phyloP scores from a whole-genome alignment of 2,797 vertebrate genomes.

The Amniataba percoides region DNA sequence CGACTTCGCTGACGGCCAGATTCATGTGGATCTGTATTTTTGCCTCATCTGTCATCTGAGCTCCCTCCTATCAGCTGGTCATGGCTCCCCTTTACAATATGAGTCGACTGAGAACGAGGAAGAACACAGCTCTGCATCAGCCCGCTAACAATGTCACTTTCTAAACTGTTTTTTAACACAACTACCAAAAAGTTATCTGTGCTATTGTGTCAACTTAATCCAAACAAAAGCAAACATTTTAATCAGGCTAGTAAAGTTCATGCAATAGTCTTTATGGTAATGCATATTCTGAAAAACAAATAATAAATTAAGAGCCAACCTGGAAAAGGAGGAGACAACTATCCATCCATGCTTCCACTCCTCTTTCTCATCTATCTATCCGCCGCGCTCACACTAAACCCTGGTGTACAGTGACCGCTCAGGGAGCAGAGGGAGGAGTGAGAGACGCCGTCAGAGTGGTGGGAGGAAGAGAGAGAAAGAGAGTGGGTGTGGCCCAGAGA shows the following conservation, averaged over 20 bases:
- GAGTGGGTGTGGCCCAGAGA: slow-evolving; percentile 34
- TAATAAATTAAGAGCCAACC: slow-evolving; percentile 66
- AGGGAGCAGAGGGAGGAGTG: background rate
- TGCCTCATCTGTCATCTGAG: background rate
- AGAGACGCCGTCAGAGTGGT: slow-evolving; percentile 18
- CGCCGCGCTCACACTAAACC: slow-evolving; percentile 35
- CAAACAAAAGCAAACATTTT: background rate
- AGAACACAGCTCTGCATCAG: slow-evolving; percentile 67
- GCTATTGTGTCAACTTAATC: background rate
- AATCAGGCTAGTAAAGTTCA: background rate
- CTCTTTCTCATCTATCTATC: slow-evolving; percentile 42
- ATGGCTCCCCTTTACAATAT: background rate
- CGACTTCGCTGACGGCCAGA: background rate
- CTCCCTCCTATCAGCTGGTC: background rate
- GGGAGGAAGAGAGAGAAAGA: slow-evolving; percentile 20
- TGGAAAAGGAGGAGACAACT: slow-evolving; percentile 49
- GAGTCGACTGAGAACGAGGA: slow-evolving; percentile 13
- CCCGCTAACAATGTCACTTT: background rate
- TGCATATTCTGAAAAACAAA: background rate
- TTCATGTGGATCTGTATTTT: background rate
- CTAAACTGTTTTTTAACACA: background rate
- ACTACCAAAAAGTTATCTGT: background rate
- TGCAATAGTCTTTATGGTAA: background rate
- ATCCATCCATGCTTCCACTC: slow-evolving; percentile 57
- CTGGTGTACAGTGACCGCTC: background rate